phyloP scores from a whole-genome alignment of 2,888 invertebrate species.

The Hoplodrina ambigua region DNA sequence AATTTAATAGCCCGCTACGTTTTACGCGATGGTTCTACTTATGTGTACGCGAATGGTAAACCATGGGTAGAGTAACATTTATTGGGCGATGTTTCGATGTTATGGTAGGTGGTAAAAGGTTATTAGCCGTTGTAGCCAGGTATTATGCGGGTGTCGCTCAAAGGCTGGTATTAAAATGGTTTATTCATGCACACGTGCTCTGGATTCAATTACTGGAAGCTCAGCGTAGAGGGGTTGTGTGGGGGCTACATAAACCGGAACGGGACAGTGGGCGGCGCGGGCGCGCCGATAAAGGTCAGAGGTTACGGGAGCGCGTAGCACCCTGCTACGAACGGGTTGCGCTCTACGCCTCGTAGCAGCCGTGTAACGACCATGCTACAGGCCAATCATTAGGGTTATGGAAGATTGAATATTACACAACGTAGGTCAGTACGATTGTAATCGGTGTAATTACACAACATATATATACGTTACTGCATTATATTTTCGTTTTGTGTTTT shows the following conservation, averaged over 20 bases:
- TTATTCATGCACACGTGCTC: constrained; percentile 79
- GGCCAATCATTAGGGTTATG: constrained; percentile 36
- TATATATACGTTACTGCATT: neutral
- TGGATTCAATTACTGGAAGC: constrained; percentile 79
- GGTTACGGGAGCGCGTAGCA: constrained; percentile 72
- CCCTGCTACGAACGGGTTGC: constrained; percentile 69
- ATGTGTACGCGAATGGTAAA: constrained; percentile 25
- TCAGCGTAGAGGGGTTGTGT: constrained; percentile 59
- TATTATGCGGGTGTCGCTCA: constrained; percentile 45
- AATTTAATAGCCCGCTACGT: constrained; percentile 66
- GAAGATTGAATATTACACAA: constrained; percentile 32
- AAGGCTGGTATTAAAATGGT: constrained; percentile 68
- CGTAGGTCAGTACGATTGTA: constrained; percentile 12
- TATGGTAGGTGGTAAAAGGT: constrained; percentile 30
- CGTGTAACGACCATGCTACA: constrained; percentile 62
- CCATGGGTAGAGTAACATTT: constrained; percentile 42
- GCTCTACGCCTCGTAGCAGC: constrained; percentile 71
- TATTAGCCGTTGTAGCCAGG: constrained; percentile 43
- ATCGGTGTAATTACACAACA: constrained; percentile 1
- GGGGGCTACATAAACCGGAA: constrained; percentile 69
- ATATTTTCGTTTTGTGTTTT: neutral
- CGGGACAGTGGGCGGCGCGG: constrained; percentile 59
- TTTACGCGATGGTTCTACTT: constrained; percentile 29
- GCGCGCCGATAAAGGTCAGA: constrained; percentile 76
- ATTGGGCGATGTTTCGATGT: constrained; percentile 41